phyloP scores from a whole-genome alignment of 2,888 invertebrate genomes.

The Heliconius hortense region DNA sequence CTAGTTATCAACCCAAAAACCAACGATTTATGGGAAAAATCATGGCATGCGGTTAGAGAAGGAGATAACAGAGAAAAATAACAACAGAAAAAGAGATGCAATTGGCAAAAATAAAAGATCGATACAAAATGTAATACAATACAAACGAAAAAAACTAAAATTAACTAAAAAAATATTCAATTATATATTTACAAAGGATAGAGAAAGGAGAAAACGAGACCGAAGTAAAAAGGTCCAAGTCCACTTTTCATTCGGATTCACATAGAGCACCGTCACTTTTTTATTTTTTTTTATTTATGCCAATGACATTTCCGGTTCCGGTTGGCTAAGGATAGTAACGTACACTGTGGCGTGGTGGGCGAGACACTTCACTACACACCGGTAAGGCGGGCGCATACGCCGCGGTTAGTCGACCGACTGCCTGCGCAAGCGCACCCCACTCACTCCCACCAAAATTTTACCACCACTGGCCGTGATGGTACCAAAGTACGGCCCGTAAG shows the following conservation, averaged over 20 bases:
- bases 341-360: constrained; percentile 57
- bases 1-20: constrained; percentile 71
- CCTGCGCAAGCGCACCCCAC: constrained; percentile 79
- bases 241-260: constrained; percentile 55
- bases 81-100: constrained; percentile 57
- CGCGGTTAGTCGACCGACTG: constrained; percentile 71
- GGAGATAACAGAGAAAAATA: constrained; percentile 59
- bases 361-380: constrained; percentile 58
- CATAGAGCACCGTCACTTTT: constrained; percentile 72
- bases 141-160: not conserved
- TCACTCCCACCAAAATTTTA: constrained; percentile 80
- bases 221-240: constrained; percentile 64
- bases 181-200: constrained; percentile 69
- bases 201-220: constrained; percentile 49
- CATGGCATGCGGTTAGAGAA: constrained; percentile 66
- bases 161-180: constrained; percentile 53
- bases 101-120: constrained; percentile 77
- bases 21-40: constrained; percentile 45
- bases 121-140: constrained; percentile 39
- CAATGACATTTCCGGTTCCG: constrained; percentile 70
- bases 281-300: constrained; percentile 61
- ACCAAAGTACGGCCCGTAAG: constrained; percentile 49
- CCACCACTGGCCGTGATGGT: constrained; percentile 63
- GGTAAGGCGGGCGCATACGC: constrained; percentile 67
- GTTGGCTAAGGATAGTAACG: constrained; percentile 51